Base-by-base conservation (phyloP, 2,113 vertebrate species). In the Psittacara wagleri region DNA sequence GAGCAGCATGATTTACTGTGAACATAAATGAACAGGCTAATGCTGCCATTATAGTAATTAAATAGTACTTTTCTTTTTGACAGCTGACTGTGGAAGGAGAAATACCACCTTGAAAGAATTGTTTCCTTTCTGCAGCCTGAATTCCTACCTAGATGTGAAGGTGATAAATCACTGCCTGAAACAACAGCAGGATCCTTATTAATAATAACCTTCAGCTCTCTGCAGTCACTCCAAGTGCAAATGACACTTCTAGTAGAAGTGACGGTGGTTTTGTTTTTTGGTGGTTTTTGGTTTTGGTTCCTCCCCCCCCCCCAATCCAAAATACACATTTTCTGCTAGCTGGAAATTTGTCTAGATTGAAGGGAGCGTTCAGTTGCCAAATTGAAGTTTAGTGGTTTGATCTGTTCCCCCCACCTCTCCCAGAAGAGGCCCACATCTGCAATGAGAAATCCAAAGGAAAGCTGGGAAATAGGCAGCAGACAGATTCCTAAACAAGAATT, bases 81-180 rank as follows among this genome's bases (percentile, higher is more conserved):
- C 64, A 74, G 22, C 52, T 92, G 89, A 33, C 72, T 16, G 1
- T 37, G 12, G 83, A 97, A 94, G 66, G 61, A 95, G 75, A 95
- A 97, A 96, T 95, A 48, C 89, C 85, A 86, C 64, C 81, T 96
- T 87, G 91, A 97, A 95, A 93, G 77, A 96, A 88, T 90, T 23
- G 62, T 92, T 96, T 97, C 85, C 76, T 95, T 95, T 95, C 49
- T 96, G 55, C 69, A 89, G 84, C 79, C 89, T 90, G 90, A 95
- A 92, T 94, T 93, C 86, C 82, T 91, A 39, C 82, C 93, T 84
- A 72, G 86, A 94, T 83, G 76, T 54, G 85, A 96, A 97, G 88
- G 91, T 95, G 95, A 97, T 98, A 97, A 97, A 98, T 98, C 95
- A 96, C 61, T 55, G 80, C 74, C 74, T 88, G 89, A 86, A 96